Evolutionary conservation across 2,797 vertebrate species (phyloP).

Genomic region (Streptopelia turtur): DNA sequence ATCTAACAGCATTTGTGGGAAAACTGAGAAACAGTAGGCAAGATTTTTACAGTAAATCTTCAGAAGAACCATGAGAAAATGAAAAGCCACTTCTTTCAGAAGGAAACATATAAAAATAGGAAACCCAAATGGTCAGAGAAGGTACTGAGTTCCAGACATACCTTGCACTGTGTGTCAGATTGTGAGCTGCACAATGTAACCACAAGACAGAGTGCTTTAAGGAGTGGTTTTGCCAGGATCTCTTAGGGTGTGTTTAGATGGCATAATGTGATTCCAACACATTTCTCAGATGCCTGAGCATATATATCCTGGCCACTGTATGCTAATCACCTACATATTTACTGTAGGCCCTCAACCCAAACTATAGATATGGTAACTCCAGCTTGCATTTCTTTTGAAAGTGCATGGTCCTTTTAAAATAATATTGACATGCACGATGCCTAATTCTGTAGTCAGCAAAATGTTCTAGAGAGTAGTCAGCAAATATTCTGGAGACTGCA

Average conservation of each 20-base stretch:
- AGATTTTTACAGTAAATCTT: neutral
- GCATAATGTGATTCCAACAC: neutral
- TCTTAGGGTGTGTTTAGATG: conserved; percentile 12
- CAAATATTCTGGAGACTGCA: neutral
- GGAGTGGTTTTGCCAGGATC: neutral
- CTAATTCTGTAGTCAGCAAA: conserved; percentile 5
- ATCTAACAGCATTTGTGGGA: neutral
- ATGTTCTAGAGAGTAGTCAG: neutral
- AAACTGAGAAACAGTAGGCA: neutral
- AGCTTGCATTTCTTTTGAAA: neutral
- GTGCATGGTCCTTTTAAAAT: neutral
- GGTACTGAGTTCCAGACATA: neutral
- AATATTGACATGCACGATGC: neutral
- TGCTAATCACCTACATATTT: neutral
- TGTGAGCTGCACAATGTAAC: neutral
- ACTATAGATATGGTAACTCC: neutral
- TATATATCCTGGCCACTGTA: neutral
- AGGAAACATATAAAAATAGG: neutral
- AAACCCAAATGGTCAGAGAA: neutral
- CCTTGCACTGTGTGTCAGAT: neutral
- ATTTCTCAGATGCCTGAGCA: conserved; percentile 34
- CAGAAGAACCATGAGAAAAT: neutral
- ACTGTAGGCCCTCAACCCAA: neutral
- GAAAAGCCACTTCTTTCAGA: neutral
- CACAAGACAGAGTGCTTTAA: neutral